Evolutionary conservation across 2,113 vertebrate species (phyloP), one percentile per base, ranked within the genome.

Genomic region (Peromyscus leucopus): DNA sequence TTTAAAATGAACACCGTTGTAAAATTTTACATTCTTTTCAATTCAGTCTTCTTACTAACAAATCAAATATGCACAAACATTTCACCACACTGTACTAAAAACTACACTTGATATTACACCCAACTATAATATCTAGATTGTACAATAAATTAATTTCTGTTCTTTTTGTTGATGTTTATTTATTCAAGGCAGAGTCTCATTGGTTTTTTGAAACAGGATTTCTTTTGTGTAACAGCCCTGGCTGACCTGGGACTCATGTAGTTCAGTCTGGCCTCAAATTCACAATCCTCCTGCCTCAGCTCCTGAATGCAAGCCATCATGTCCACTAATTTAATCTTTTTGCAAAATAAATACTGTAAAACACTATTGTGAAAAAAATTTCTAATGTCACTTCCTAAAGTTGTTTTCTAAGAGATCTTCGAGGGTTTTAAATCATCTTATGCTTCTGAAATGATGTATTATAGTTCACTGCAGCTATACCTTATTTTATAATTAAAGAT

Each of bases 291-390:
- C 19, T 86, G 15, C n/a, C 82, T 61, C 55, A 61, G 22, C 12
- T 83, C 57, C 57, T 84, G 24, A 63, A 59, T 63, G 42, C 36
- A 42, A 48, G 17, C 46, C 39, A 69, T 31, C 11, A 51, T 36
- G 63, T 11, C 65, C 42, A 31, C 51, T 75, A 61, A 75, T 65
- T 82, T 69, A 78, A 67, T 57, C 16, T 95, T 51, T 90, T 67
- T 95, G 36, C 65, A 83, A 95, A 93, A 75, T 28, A 75, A 86
- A 93, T 5, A 85, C 22, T 93, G 55, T 10, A 90, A 76, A 92
- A 83, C 21, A 95, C 22, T 93, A 90, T 87, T 80, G 90, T 59
- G n/a, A 63, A 46, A 82, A 93, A 93, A 90, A 95, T 71, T 69
- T 31, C 46, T 24, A 90, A 88, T 83, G 80, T 95, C 57, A 86